A percentile compares a stretch with the other conserved stretches of the same genome.
Conservation (phyloP, 2,888 invertebrate species). For the Acleris cristana region DNA sequence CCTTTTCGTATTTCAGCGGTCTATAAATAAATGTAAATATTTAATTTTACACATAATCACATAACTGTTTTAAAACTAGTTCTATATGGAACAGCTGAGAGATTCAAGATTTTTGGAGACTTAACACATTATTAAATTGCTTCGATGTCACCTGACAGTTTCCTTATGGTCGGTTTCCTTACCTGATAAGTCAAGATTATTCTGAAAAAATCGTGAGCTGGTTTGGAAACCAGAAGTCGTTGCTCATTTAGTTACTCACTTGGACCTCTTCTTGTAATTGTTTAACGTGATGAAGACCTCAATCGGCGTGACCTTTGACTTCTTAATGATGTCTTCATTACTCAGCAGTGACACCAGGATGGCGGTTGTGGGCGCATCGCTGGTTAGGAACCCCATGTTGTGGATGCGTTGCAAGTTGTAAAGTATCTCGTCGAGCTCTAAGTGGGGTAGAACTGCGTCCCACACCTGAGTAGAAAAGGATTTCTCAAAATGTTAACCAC, state of each 20-base stretch:
- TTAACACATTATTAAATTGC: too few species aligned
- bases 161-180: too few species aligned
- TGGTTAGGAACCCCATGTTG: slow-evolving; percentile 84
- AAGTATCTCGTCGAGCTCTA: slow-evolving; percentile 80
- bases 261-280: slow-evolving; percentile 85
- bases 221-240: too few species aligned
- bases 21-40: slow-evolving; percentile 45
- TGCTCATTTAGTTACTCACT: slow-evolving; percentile 65
- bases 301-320: slow-evolving; percentile 71
- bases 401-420: slow-evolving; percentile 84
- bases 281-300: slow-evolving; percentile 84
- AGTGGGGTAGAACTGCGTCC: slow-evolving; percentile 82
- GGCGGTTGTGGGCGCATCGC: slow-evolving; percentile 75
- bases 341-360: slow-evolving; percentile 80
- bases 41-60: neutral
- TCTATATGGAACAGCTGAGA: too few species aligned
- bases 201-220: too few species aligned
- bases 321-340: slow-evolving; percentile 72
- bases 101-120: too few species aligned
- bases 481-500: too few species aligned
- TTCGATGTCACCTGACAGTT: too few species aligned
- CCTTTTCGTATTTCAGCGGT: slow-evolving; percentile 68
- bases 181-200: too few species aligned
- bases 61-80: neutral
- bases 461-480: slow-evolving; percentile 78